Conservation (phyloP, 1,140 invertebrate species). For the Magallana ariakensis region DNA sequence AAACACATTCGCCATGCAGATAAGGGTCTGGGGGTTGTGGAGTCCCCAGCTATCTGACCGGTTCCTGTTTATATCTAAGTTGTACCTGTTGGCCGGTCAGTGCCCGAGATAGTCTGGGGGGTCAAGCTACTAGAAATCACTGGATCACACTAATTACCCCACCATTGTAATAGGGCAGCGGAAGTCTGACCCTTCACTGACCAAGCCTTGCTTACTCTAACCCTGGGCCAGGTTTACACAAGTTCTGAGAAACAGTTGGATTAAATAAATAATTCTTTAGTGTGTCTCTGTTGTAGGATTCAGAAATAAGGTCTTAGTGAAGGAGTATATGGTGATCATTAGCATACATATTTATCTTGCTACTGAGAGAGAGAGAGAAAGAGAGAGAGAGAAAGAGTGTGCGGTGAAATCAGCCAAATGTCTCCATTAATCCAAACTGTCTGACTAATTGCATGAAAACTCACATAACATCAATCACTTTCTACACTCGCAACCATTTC, state of each 20-base stretch:
- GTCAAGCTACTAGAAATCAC: background rate
- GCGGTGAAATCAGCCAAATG: no score
- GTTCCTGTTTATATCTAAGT: background rate
- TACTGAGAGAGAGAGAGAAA: no score
- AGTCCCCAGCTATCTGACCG: background rate
- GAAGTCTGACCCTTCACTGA: background rate
- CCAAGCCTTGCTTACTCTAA: background rate
- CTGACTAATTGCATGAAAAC: no score
- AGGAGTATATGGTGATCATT: no score
- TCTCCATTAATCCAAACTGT: no score
- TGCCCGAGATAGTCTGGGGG: background rate
- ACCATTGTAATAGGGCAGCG: background rate
- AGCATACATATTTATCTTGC: no score
- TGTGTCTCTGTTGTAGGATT: background rate
- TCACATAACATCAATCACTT: no score
- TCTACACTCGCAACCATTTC: no score
- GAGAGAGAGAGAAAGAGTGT: no score
- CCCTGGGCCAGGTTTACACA: background rate
- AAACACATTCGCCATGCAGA: no score
- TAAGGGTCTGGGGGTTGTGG: background rate
- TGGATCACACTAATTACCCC: background rate
- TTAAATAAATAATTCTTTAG: background rate
- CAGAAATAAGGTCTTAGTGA: no score
- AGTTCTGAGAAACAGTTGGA: background rate
- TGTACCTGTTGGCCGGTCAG: conserved; percentile 12